phyloP scores from a whole-genome alignment of 2,888 invertebrate species.

The Oligia strigilis region DNA sequence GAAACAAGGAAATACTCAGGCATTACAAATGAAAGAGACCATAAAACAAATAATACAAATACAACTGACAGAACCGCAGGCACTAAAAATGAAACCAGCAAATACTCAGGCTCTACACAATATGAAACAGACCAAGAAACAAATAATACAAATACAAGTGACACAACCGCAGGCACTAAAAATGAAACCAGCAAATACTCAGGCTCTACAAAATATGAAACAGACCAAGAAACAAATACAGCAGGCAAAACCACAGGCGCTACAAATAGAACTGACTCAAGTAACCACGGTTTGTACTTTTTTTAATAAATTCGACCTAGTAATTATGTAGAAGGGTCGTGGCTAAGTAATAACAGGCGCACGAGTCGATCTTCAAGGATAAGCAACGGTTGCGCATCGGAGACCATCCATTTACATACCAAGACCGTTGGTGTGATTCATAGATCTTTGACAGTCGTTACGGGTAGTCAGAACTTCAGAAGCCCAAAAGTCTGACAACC shows the following conservation, averaged over 20 bases:
- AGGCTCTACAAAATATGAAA: too few relatives aligned
- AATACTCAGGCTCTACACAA: too few relatives aligned
- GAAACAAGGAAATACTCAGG: not conserved
- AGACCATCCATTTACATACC: not conserved
- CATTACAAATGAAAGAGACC: not conserved
- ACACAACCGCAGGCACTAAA: too few relatives aligned
- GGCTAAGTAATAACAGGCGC: not conserved
- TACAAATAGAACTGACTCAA: not conserved
- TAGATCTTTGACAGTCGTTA: too few relatives aligned
- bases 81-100: not conserved
- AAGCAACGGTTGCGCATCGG: not conserved
- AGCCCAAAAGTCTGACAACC: too few relatives aligned
- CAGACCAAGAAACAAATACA: not conserved
- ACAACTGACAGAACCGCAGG: not conserved
- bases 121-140: too few relatives aligned
- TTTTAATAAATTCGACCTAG: not conserved
- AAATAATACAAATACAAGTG: too few relatives aligned
- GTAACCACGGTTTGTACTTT: conserved; percentile 11
- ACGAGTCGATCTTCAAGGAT: not conserved
- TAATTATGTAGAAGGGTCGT: not conserved
- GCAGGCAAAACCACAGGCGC: too few relatives aligned
- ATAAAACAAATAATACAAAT: not conserved
- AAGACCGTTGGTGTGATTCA: too few relatives aligned
- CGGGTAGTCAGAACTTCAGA: too few relatives aligned
- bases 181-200: too few relatives aligned